Evolutionary conservation across 2,113 vertebrate genomes (phyloP).

Genomic region (Antennarius striatus): DNA sequence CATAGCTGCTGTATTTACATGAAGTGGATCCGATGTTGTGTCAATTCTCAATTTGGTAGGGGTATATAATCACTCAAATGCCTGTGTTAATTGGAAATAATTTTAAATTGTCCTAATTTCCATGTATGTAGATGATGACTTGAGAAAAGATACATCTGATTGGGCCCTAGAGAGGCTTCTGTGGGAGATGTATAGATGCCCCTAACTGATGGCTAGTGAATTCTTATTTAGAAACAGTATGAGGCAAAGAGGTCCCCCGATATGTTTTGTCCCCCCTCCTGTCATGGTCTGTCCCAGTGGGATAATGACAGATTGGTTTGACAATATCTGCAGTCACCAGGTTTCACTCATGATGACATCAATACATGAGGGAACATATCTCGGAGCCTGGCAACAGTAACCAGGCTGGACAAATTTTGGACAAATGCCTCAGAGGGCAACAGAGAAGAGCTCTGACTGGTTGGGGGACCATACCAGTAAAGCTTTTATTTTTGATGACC

Average conservation of each 20-base stretch:
- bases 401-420: conserved; percentile 63
- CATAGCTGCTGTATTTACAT: too few relatives aligned
- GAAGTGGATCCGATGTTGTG: too few relatives aligned
- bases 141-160: conserved; percentile 16
- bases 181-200: conserved; percentile 19
- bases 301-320: conserved; percentile 63
- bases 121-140: not conserved
- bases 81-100: too few relatives aligned
- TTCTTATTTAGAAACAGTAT: conserved; percentile 45
- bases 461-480: conserved; percentile 15
- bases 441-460: conserved; percentile 11
- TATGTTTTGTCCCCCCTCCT: conserved; percentile 43
- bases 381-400: conserved; percentile 49
- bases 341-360: conserved; percentile 64
- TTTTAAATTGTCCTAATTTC: not conserved
- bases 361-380: conserved; percentile 51
- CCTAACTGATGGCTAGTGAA: conserved; percentile 13
- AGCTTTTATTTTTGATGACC: conserved; percentile 17
- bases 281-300: conserved; percentile 70
- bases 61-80: too few relatives aligned
- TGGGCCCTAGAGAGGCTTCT: conserved; percentile 12
- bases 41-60: too few relatives aligned
- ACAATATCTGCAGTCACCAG: conserved; percentile 70
- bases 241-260: conserved; percentile 55
- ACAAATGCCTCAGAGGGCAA: conserved; percentile 55